Base-by-base conservation (phyloP, 2,797 vertebrate species). In the Trichosurus vulpecula region DNA sequence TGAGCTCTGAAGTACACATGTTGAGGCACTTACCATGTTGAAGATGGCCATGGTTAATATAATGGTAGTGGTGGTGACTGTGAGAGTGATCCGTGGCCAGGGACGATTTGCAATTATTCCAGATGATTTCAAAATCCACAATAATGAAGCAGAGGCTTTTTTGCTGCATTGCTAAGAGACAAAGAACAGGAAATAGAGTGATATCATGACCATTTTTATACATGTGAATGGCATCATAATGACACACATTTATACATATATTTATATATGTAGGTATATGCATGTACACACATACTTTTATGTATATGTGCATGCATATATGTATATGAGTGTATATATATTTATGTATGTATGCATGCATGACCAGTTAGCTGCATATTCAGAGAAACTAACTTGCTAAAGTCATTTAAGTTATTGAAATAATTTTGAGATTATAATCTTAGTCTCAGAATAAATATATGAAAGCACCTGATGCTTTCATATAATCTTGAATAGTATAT, bases 41-140 rank as follows among this genome's bases (percentile, higher is more conserved):
- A 99, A 99, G 95, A 99, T 99, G 0, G 99, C 99, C 99, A 99
- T 99, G 96, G 98, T 99, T 94, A 99, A 97, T 91, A 99, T 99
- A 97, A 99, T 99, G 97, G 99, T 98, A 0, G 99, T 99, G 95
- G 99, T 99, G 96, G 98, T 99, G 98, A 99, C 97, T 12, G 99
- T 99, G 98, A 99, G 99, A 74, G 99, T 99, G 98, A 99, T 98
- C 94, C 99, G 98, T 6, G 99, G 99, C 99, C 99, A 99, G 95
- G 99, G 99, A 93, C 99, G 99, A 97, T 99, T 99, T 96, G 99
- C 99, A 94, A 99, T 99, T 97, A 99, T 99, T 98, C 99, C 99
- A 16, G 99, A 99, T 31, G 99, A 99, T 97, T 99, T 99, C 94
- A 99, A 97, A 94, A 99, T 99, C 99, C 99, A 99, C 93, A 99